These are phyloP conservation scores for Troides oblongomaculatus DNA, from an alignment of 2,888 invertebrate genomes.

Conservation along the genomic window DNA sequence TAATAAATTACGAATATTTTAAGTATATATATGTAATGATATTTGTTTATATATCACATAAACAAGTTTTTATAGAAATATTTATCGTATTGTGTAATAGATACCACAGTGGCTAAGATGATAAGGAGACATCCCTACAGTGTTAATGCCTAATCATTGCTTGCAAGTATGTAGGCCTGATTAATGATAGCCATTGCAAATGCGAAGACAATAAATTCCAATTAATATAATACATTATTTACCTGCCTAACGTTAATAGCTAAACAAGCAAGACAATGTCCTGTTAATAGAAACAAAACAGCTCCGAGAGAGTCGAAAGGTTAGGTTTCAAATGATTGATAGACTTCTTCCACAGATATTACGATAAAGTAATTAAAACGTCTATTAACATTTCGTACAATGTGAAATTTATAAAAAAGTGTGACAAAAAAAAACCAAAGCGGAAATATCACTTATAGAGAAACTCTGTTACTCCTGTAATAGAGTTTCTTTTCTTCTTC, in stretches of 20 bases:
- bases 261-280: constrained; percentile 35
- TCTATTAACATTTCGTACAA: not conserved
- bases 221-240: constrained; percentile 50
- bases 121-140: constrained; percentile 18
- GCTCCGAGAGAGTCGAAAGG: constrained; percentile 21
- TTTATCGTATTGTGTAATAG: not conserved
- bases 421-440: too few species aligned
- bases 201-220: constrained; percentile 44
- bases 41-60: not conserved
- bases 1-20: not conserved
- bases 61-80: not conserved
- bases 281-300: constrained; percentile 19
- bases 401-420: too few species aligned
- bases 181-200: constrained; percentile 33
- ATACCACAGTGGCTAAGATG: not conserved
- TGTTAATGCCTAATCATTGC: constrained; percentile 25
- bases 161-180: constrained; percentile 25
- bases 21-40: not conserved
- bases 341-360: not conserved
- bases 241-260: constrained; percentile 39
- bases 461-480: too few species aligned
- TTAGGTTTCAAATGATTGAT: constrained; percentile 7
- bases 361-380: not conserved
- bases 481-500: too few species aligned
- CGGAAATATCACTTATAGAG: too few species aligned